phyloP scores from a whole-genome alignment of 2,797 vertebrate genomes.

The Amazonetta brasiliensis region DNA sequence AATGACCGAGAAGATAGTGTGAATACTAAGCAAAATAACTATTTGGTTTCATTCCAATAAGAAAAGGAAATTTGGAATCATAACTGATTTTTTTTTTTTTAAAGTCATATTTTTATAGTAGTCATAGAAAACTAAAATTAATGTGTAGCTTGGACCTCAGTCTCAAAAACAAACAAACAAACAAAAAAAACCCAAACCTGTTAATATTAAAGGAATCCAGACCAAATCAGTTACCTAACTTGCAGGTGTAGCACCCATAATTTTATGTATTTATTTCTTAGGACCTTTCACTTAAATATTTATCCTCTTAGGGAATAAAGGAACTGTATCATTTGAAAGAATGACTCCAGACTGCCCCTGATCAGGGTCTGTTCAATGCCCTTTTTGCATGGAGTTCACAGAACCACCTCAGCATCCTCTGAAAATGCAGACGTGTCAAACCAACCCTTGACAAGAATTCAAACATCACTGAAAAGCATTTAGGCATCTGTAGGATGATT shows the following conservation, averaged over 20 bases:
- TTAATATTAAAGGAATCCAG: background rate
- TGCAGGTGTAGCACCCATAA: fast-evolving
- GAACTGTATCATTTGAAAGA: background rate
- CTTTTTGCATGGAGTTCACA: background rate
- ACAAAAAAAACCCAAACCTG: too few relatives aligned
- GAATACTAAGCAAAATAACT: background rate
- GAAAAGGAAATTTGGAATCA: background rate
- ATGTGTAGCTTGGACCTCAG: background rate
- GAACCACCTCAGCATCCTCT: background rate
- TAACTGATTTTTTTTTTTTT: background rate
- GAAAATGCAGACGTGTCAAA: background rate
- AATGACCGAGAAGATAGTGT: fast-evolving
- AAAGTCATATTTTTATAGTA: background rate
- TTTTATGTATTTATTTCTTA: background rate
- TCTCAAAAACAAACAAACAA: background rate
- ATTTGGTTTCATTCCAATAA: background rate
- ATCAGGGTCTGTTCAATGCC: background rate
- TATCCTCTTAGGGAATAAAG: background rate
- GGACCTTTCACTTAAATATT: background rate
- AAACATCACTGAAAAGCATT: background rate
- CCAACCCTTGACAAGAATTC: background rate
- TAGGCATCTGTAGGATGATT: background rate
- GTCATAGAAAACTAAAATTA: background rate
- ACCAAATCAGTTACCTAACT: background rate
- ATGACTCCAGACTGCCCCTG: background rate